Base-by-base conservation (phyloP, 2,113 vertebrate genomes). In the Tenebrosternarchus preto region DNA sequence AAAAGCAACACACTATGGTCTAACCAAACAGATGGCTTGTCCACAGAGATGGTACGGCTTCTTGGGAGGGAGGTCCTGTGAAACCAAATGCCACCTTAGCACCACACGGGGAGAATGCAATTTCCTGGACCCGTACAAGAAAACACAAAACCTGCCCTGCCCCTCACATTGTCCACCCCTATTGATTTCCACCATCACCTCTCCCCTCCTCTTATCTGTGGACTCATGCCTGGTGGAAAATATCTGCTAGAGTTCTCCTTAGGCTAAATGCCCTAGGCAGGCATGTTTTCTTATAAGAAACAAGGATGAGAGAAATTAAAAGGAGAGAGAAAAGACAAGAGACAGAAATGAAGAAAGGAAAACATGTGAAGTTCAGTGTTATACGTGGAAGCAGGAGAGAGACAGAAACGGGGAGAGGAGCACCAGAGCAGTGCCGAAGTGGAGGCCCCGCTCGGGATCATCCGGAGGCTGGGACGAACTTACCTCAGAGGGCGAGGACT, bases 1-100 rank as follows among this genome's bases (percentile, higher is more conserved):
- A 87, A 89, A 88, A 92, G 88, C 85, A 88, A 89, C 91, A 90
- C 90, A 89, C 88, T 83, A 87, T 85, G 87, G 89, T 87, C 91
- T 90, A 89, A 86, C 86, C 88, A 91, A 92, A 92, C 92, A 92
- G 92, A 93, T 93, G 92, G 92, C 90, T 90, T 90, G 89, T 92
- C 90, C 88, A 63, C 86, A 89, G 91, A 86, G 81, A 93, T 88
- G 88, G 85, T 84, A 85, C 88, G 83, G 87, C 88, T 89, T 90
- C 90, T 90, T 91, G 89, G 90, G 88, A 88, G 87, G 89, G 90
- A 89, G 90, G 90, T 91, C 88, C 83, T 80, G 84, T 87, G 85
- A 91, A 92, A 92, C 91, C 89, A 92, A 91, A 92, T 88, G 89
- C 88, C 87, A 87, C 89, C 90, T 85, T 88, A 90, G 88, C 88